Base-by-base conservation (phyloP, 2,113 vertebrate species). In the Clarias magur region DNA sequence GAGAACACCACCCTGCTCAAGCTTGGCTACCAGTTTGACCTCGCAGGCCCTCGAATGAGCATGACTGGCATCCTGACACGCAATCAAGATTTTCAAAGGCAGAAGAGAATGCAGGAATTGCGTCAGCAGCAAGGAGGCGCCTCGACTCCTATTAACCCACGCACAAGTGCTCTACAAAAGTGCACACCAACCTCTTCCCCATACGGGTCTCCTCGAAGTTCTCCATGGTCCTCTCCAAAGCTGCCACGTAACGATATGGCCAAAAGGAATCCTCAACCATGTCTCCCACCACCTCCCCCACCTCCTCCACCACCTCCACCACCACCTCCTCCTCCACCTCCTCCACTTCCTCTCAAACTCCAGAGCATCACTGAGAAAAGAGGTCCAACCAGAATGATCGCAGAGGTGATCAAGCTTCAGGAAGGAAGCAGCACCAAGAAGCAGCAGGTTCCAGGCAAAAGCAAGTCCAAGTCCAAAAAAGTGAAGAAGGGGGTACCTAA, bases 21-120 rank as follows among this genome's bases (percentile, higher is more conserved):
- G 87, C 92, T 99, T 87, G 98, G 98, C 0, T 99, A 99, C 93
- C 98, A 99, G 87, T 99, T 99, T 87, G 97, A 99, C 91, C 96
- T 99, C 10, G 95, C 98, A 19, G 98, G 98, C 48, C 98, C 98
- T 89, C 95, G 98, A 76, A 99, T 99, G 97, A 98, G 96, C 92
- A 99, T 99, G 97, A 99, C 97, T 0, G 96, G 97, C 88, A 97
- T 99, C 80, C 91, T 99, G 68, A 99, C 98, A 75, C 95, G 98
- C 89, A 99, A 99, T 84, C 97, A 99, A 95, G 98, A 99, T 92
- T 95, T 95, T 10, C 97, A 97, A 92, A 95, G 98, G 87, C 98
- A 99, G 93, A 98, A 94, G 91, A 95, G 98, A 15, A 92, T 97
- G 88, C 97, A 97, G 93, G 97, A 99, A 88, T 97, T 97, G 89